A percentile compares a stretch with the other conserved stretches of the same genome.
Conservation (phyloP, 2,113 vertebrate species). For the Vulpes ferrilata region DNA sequence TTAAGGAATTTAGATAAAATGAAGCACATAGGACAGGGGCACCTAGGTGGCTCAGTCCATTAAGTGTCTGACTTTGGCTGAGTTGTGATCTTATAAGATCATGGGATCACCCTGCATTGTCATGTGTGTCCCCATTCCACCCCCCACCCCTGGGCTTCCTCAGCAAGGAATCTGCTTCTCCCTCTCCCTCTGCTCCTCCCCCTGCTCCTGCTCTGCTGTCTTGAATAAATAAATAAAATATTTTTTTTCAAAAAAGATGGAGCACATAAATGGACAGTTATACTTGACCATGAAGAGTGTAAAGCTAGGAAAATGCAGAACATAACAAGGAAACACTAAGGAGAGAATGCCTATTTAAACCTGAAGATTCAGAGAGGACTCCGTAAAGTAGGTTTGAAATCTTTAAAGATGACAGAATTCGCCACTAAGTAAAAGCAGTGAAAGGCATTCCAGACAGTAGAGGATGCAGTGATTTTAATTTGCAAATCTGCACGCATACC, state of each 20-base stretch:
- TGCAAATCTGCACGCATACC: not conserved
- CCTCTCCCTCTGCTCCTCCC: not conserved
- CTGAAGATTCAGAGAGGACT: not conserved
- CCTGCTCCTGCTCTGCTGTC: not conserved
- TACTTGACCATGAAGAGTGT: not conserved
- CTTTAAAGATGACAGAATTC: conserved; percentile 8
- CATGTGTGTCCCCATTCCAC: not conserved
- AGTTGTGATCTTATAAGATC: not conserved
- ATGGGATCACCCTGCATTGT: not conserved
- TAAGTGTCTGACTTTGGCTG: not conserved
- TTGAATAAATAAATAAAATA: not conserved
- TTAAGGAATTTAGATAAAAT: not conserved
- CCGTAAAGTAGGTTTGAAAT: not conserved
- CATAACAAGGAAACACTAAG: not conserved
- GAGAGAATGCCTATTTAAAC: not conserved
- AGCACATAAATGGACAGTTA: not conserved
- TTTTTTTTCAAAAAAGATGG: not conserved
- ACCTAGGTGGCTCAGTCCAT: not conserved
- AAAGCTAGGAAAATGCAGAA: not conserved
- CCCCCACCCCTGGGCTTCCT: not conserved
- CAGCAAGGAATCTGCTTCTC: not conserved
- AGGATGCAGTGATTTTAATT: not conserved
- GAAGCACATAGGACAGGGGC: not conserved
- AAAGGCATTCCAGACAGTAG: not conserved
- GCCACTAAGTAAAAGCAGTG: not conserved